These are phyloP conservation scores for Clytia hemisphaerica DNA, from an alignment of 30 jellyfish, hydroid and myxozoan species.

Conservation along the genomic window DNA sequence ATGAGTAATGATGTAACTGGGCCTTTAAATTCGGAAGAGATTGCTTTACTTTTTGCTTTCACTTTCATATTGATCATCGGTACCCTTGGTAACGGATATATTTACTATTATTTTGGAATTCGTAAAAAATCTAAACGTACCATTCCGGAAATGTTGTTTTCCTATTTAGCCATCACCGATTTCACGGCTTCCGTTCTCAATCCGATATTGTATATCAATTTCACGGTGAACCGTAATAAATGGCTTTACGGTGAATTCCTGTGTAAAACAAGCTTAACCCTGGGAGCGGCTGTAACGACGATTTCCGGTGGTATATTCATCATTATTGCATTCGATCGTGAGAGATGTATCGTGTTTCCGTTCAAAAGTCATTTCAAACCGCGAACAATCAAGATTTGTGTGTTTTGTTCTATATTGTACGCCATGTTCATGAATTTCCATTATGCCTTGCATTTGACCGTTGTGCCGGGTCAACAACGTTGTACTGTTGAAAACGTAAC, in stretches of 20 bases:
- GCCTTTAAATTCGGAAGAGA: conserved; percentile 29
- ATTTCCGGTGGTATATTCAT: conserved; percentile 69
- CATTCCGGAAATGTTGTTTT: conserved; percentile 73
- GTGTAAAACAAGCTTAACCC: conserved; percentile 64
- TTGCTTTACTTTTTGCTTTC: conserved; percentile 28
- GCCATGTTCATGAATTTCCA: conserved; percentile 46
- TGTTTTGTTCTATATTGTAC: conserved; percentile 28
- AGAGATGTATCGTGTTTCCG: conserved; percentile 56
- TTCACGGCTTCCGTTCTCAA: conserved; percentile 62
- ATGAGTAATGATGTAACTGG: no score
- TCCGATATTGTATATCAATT: conserved; percentile 57
- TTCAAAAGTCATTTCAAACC: conserved; percentile 55
- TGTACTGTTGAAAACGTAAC: conserved; percentile 29
- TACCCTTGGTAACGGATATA: conserved; percentile 68
- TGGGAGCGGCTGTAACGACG: conserved; percentile 72
- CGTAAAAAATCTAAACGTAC: conserved; percentile 43
- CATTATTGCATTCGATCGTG: conserved; percentile 77
- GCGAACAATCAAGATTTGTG: conserved; percentile 30
- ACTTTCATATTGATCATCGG: conserved; percentile 61
- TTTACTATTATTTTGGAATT: conserved; percentile 67
- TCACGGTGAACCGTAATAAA: conserved; percentile 54
- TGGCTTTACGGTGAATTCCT: conserved; percentile 91
- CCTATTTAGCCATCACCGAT: conserved; percentile 64
- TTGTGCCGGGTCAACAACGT: not conserved
- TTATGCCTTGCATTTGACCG: conserved; percentile 20